Base-by-base conservation (phyloP, 2,797 vertebrate species). In the Anomalospiza imberbis region DNA sequence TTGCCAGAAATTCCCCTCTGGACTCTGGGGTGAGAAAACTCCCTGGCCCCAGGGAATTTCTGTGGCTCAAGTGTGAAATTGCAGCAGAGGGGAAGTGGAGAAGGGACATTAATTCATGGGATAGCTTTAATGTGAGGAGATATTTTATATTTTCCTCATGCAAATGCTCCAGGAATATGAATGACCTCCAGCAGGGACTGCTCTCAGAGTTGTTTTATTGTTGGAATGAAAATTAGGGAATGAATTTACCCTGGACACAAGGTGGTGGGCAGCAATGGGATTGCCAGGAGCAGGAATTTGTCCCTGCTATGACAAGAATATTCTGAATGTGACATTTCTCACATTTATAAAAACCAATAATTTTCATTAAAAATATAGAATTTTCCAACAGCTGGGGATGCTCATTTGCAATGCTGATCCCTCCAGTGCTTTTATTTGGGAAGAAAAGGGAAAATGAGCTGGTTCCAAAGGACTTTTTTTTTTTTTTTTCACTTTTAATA, bases 1-100 rank as follows among this genome's bases (percentile, higher is more conserved):
- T 45, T 77, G 32, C 29, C 51, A 38, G 54, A 34, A 91, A 94
- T 81, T 73, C 63, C 57, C 13, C 31, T 89, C 78, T 91, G 67
- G 34, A 24, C 57, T 71, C 16, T 0, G 0, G 61, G 62, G 8
- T 29, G 38, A 45, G 51, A 13, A 84, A 62, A 45, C 4, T 85
- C 47, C 71, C 40, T 11, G 42, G 31, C 45, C 65, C 26, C 19
- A 24, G 61, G 36, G 40, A 65, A 67, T 44, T 48, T 93, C 85
- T 91, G 20, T 77, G 89, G n/a, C 63, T 95, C 86, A 60, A 54
- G 77, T 86, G 90, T 83, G 93, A 89, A 87, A 94, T 91, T 89
- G 68, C 68, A 86, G 42, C 80, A 63, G 10, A 17, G 54, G 28
- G 44, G 74, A 79, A 66, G 58, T 16, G 63, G 34, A 77, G 73